Percentiles rank a stretch among this genome's conserved stretches.
These are phyloP conservation scores for Sympetrum striolatum DNA, from an alignment of 2,888 invertebrate genomes.

Conservation along the genomic window DNA sequence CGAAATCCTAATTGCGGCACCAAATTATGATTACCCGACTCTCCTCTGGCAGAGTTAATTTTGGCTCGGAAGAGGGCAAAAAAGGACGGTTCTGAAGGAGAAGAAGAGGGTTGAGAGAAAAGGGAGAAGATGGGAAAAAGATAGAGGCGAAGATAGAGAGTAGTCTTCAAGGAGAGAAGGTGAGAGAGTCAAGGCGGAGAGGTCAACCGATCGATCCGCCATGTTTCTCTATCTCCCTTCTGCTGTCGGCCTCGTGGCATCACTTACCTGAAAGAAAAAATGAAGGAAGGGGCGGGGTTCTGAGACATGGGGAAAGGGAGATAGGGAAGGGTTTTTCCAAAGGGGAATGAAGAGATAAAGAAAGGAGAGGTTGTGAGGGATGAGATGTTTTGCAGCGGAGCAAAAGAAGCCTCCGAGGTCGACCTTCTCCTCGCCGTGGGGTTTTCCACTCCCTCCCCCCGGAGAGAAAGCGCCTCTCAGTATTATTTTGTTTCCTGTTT, in stretches of 20 bases:
- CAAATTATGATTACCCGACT: too few relatives aligned
- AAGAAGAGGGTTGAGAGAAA: not conserved
- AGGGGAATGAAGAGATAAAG: not conserved
- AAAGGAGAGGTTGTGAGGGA: not conserved
- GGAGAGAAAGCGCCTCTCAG: not conserved
- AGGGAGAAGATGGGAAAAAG: not conserved
- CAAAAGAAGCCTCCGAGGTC: not conserved
- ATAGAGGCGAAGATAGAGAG: not conserved
- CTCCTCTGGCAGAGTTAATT: too few relatives aligned
- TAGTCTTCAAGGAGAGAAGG: not conserved
- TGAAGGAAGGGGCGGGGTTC: not conserved
- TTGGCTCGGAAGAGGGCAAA: too few relatives aligned
- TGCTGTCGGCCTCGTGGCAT: not conserved
- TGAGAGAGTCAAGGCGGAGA: not conserved
- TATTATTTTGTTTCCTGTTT: not conserved
- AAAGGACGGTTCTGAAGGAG: too few relatives aligned
- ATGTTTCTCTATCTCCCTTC: constrained; percentile 6
- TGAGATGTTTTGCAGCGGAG: not conserved
- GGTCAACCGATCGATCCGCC: constrained; percentile 22
- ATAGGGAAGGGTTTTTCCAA: not conserved
- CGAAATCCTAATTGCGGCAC: too few relatives aligned
- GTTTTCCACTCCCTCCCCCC: not conserved
- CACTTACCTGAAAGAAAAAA: not conserved
- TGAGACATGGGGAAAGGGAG: not conserved
- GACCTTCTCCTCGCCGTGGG: not conserved